phyloP scores from a whole-genome alignment of 2,797 vertebrate genomes.

The Anguilla pacifica region DNA sequence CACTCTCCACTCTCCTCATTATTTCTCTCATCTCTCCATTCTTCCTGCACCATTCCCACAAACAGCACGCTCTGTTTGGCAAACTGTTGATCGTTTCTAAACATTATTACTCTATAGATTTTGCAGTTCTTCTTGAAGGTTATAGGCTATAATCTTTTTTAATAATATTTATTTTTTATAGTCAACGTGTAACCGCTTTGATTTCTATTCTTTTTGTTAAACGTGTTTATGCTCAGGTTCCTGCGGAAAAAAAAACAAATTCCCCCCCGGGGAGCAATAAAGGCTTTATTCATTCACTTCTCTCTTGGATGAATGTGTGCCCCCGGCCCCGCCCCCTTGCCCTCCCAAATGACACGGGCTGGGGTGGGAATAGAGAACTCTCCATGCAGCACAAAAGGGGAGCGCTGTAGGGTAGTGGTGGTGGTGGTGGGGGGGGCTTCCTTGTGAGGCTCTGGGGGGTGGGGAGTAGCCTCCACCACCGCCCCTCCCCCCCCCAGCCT shows the following conservation, averaged over 20 bases:
- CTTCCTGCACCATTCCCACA: neutral
- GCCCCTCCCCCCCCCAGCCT: too few species aligned
- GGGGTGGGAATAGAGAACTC: neutral
- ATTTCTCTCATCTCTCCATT: too few species aligned
- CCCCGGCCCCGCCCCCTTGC: neutral
- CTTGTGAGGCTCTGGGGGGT: neutral
- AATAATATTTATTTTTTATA: neutral
- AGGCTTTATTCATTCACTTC: neutral
- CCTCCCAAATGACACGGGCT: neutral
- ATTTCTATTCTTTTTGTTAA: neutral
- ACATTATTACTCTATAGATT: neutral
- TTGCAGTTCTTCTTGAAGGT: neutral
- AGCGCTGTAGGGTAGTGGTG: neutral
- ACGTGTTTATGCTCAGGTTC: neutral
- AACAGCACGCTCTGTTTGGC: neutral
- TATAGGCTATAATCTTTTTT: neutral
- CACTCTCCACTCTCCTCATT: neutral
- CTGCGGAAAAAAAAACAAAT: too few species aligned
- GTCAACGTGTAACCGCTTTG: neutral
- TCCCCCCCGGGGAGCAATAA: neutral
- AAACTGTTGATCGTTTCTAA: neutral
- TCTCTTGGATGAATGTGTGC: neutral
- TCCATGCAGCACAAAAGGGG: neutral
- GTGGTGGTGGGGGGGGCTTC: neutral
- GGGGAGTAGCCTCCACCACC: too few species aligned